These are phyloP conservation scores for Eudasyphora cyanicolor DNA, from an alignment of 2,888 invertebrate species.

Conservation along the genomic window DNA sequence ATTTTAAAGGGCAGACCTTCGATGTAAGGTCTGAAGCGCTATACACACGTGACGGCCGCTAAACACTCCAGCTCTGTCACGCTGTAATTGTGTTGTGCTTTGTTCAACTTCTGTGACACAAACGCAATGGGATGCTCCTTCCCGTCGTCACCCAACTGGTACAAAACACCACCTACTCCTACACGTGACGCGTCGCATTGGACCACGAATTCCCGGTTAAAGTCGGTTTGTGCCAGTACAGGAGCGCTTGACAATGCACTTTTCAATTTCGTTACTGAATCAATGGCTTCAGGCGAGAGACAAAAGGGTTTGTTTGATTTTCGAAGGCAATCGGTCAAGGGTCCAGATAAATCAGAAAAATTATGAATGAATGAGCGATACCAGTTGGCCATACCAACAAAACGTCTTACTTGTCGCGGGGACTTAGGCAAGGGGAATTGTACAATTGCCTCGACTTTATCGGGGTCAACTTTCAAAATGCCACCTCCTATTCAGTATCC, in stretches of 20 bases:
- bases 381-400: no score
- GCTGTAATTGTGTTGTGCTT: conserved; percentile 28
- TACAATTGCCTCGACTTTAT: no score
- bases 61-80: conserved; percentile 32
- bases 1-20: conserved; percentile 32
- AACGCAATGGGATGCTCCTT: conserved; percentile 1
- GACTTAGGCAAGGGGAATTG: not conserved
- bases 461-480: no score
- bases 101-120: conserved; percentile 14
- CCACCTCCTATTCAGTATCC: not conserved
- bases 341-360: no score
- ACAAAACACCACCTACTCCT: no score
- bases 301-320: no score
- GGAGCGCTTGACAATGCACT: conserved; percentile 12
- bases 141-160: not conserved
- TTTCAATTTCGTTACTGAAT: not conserved
- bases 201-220: not conserved
- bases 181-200: not conserved
- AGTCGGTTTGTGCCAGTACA: conserved; percentile 19
- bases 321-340: no score
- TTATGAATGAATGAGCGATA: no score
- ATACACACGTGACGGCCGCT: conserved; percentile 19
- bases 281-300: not conserved
- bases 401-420: not conserved
- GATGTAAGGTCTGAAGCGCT: conserved; percentile 26